These are phyloP conservation scores for Vesta saturnalis DNA, from an alignment of 2,888 invertebrate genomes.

Conservation along the genomic window DNA sequence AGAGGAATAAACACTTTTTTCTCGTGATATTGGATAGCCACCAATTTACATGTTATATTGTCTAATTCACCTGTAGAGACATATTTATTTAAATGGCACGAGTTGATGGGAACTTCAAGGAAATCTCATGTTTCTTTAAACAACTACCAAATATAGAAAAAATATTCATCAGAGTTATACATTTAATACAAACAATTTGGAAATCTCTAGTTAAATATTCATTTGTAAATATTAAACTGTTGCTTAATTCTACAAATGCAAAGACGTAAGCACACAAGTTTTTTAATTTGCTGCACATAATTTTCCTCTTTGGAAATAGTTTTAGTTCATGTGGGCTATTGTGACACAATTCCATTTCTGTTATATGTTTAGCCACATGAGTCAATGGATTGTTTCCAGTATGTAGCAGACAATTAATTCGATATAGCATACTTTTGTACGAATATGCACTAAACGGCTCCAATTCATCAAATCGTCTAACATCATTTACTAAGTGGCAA, in stretches of 20 bases:
- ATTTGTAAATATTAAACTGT: too few relatives aligned
- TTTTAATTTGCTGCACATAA: too few relatives aligned
- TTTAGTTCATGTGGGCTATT: too few relatives aligned
- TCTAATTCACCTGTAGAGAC: not conserved
- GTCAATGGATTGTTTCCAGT: slow-evolving; percentile 33
- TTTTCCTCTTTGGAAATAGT: too few relatives aligned
- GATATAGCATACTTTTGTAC: slow-evolving; percentile 51
- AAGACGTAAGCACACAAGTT: too few relatives aligned
- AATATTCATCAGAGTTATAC: too few relatives aligned
- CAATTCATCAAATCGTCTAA: slow-evolving; percentile 47
- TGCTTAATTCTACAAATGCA: too few relatives aligned
- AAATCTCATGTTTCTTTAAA: not conserved
- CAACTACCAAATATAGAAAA: not conserved
- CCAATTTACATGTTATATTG: not conserved
- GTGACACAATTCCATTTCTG: slow-evolving; percentile 18
- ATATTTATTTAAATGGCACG: not conserved
- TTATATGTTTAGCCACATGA: slow-evolving; percentile 36
- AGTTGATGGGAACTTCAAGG: not conserved
- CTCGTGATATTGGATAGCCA: not conserved
- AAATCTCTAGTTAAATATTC: too few relatives aligned
- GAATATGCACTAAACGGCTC: slow-evolving; percentile 50
- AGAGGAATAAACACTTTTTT: not conserved
- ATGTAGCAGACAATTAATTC: slow-evolving; percentile 32
- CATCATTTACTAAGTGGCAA: slow-evolving; percentile 52
- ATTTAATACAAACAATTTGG: too few relatives aligned